phyloP scores from a whole-genome alignment of 1,140 invertebrate species.

The Bombyx mori region DNA sequence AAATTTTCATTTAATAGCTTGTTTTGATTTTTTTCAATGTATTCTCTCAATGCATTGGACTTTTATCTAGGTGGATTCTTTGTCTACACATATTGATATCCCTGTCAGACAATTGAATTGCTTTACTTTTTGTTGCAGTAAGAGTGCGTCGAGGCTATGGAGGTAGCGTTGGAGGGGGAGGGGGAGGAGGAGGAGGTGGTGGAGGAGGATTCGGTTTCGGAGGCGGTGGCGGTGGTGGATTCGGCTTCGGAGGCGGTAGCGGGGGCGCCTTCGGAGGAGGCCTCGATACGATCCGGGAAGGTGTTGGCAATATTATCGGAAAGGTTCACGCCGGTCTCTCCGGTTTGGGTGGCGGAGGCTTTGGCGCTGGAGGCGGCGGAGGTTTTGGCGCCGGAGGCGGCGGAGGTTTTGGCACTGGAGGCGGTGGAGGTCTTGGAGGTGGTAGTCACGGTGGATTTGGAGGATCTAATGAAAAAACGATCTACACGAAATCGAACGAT shows the following conservation, averaged over 20 bases:
- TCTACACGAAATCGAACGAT: constrained; percentile 33
- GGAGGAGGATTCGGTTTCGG: constrained; percentile 27
- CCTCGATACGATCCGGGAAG: constrained; percentile 23
- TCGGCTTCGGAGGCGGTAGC: constrained; percentile 16
- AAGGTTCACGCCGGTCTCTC: constrained; percentile 15
- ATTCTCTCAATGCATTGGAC: not conserved
- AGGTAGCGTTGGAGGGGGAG: constrained; percentile 24
- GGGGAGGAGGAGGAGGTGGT: constrained; percentile 22
- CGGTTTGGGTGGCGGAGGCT: constrained; percentile 18
- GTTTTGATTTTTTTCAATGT: not conserved
- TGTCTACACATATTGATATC: not conserved
- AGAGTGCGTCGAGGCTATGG: constrained; percentile 55
- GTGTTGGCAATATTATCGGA: constrained; percentile 21
- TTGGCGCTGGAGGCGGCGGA: constrained; percentile 21
- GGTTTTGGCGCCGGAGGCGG: constrained; percentile 21
- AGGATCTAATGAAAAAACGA: constrained; percentile 23
- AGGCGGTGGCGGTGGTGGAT: constrained; percentile 19
- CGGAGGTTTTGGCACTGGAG: constrained; percentile 16
- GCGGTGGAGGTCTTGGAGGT: constrained; percentile 13
- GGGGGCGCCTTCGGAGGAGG: constrained; percentile 24
- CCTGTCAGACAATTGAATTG: not conserved
- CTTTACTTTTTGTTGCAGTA: constrained; percentile 30
- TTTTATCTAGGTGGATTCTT: not conserved
- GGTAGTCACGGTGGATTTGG: constrained; percentile 5
- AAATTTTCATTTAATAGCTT: constrained; percentile 1